These are phyloP conservation scores for Cepaea nemoralis DNA, from an alignment of 1,140 invertebrate genomes.

Conservation along the genomic window DNA sequence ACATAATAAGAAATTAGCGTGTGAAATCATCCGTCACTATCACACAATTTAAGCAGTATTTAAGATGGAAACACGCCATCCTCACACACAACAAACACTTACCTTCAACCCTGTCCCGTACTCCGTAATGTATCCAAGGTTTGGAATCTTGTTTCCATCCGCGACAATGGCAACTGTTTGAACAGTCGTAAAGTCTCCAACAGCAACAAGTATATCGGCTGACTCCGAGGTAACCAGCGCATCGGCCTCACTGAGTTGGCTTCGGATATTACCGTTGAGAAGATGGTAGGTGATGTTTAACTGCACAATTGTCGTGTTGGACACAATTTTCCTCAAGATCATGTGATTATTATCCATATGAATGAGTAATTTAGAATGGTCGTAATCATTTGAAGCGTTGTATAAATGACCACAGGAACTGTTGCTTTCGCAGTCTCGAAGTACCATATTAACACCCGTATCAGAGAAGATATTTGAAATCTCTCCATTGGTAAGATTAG, in stretches of 20 bases:
- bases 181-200: constrained; percentile 15
- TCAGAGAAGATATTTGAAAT: neutral
- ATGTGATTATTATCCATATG: neutral
- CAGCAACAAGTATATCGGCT: neutral
- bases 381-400: neutral
- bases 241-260: neutral
- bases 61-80: too few relatives aligned
- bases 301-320: neutral
- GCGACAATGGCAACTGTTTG: constrained; percentile 14
- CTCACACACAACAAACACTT: too few relatives aligned
- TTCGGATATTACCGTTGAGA: neutral
- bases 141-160: neutral
- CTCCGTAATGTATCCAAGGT: constrained; percentile 21
- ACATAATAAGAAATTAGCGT: too few relatives aligned
- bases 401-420: neutral
- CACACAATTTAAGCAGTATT: too few relatives aligned
- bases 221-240: neutral
- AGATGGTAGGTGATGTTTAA: neutral
- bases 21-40: too few relatives aligned
- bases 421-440: neutral
- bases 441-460: neutral
- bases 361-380: neutral
- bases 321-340: neutral
- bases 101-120: constrained; percentile 7
- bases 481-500: neutral